These are phyloP conservation scores for Incurvaria masculella DNA, from an alignment of 2,888 invertebrate genomes.

Conservation along the genomic window DNA sequence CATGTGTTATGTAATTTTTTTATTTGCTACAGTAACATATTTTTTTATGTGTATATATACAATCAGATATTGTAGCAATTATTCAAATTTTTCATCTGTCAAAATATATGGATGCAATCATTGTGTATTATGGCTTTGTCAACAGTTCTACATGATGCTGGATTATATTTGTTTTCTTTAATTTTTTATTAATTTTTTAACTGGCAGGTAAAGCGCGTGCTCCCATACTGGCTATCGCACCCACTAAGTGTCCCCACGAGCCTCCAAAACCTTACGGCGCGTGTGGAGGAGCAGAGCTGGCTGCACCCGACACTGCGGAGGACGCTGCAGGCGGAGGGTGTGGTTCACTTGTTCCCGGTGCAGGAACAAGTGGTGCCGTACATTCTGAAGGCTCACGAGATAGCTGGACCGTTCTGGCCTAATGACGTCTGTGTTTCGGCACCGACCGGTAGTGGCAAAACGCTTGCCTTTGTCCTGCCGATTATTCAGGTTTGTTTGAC, in stretches of 20 bases:
- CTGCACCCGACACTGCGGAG: conserved; percentile 63
- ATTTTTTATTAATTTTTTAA: conserved; percentile 20
- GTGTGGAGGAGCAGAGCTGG: conserved; percentile 54
- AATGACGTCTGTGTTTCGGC: conserved; percentile 95
- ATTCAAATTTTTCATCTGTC: too few species aligned
- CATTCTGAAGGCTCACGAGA: conserved; percentile 61
- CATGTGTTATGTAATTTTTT: too few species aligned
- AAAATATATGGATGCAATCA: too few species aligned
- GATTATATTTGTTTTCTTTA: too few species aligned
- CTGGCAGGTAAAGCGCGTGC: conserved; percentile 68
- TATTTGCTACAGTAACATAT: too few species aligned
- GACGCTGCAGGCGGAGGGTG: conserved; percentile 65
- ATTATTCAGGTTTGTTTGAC: conserved; percentile 65
- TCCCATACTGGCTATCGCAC: conserved; percentile 85
- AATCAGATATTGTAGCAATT: too few species aligned
- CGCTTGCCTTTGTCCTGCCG: conserved; percentile 90
- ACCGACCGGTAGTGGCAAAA: conserved; percentile 98
- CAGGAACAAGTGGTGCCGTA: conserved; percentile 77
- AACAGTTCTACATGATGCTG: too few species aligned
- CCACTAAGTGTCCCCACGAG: conserved; percentile 76
- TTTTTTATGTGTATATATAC: too few species aligned
- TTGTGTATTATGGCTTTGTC: too few species aligned
- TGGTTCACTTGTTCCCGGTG: conserved; percentile 80
- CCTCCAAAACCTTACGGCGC: conserved; percentile 53
- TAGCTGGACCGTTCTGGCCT: conserved; percentile 64